Base-by-base conservation (phyloP, 2,113 vertebrate species). In the Donacobius atricapilla region DNA sequence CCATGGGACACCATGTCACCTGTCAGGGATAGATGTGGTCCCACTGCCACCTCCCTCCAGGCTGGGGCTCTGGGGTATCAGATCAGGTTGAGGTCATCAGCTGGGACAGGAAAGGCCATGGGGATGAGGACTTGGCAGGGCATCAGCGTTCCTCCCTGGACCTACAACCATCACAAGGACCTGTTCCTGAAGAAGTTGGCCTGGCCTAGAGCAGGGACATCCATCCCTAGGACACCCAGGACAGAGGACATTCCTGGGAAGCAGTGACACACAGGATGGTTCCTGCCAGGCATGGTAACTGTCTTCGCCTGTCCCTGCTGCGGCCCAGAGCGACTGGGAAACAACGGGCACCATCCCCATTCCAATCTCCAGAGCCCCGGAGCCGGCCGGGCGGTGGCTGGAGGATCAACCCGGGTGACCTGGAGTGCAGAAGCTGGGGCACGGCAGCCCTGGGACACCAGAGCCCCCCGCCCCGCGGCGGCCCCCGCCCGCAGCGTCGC, bases 1-100 rank as follows among this genome's bases (percentile, higher is more conserved):
- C 53, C n/a, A 15, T 0, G 4, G 63, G 65, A 39, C 2, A 4
- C 27, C 1, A 6, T 1, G 11, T 45, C 75, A 25, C 44, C 35
- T 23, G 28, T 27, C 3, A 47, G 56, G 51, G 64, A 17, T 21
- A 51, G 48, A 31, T 3, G 4, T 13, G 47, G 30, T 35, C 54
- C 56, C 64, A 83, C 25, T 1, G 1, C 23, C 76, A 31, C 3
- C 23, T 6, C 8, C 8, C 42, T 22, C 30, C 23, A 9, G 39
- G 21, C 31, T 27, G 30, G 44, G 33, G 35, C 15, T 47, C 42
- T 22, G 37, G 17, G 13, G 18, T 25, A 25, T 58, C 27, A 10
- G 31, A 39, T 19, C 53, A 19, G 30, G 44, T 45, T 2, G 9
- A 89, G 60, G 56, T 37, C 54, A 35, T 50, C 57, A 57, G 17